phyloP scores from a whole-genome alignment of 2,888 invertebrate species.

The Andrena haemorrhoa region DNA sequence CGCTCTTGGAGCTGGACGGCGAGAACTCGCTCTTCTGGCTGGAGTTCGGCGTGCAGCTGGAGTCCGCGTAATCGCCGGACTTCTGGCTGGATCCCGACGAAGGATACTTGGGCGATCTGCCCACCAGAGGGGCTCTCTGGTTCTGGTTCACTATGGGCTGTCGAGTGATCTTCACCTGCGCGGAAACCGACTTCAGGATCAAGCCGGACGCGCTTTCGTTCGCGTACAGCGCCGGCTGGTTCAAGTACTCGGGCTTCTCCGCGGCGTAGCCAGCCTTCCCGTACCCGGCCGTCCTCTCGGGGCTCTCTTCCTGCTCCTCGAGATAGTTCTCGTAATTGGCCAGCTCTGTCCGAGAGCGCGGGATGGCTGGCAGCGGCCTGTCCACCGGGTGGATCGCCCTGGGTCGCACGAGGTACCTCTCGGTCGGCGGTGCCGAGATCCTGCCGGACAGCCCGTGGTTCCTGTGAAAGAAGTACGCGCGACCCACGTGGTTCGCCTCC shows the following conservation, averaged over 20 bases:
- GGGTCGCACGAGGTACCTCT: conserved; percentile 77
- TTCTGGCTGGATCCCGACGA: conserved; percentile 81
- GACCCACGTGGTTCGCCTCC: conserved; percentile 72
- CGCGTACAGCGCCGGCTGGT: conserved; percentile 45
- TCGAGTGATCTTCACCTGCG: conserved; percentile 77
- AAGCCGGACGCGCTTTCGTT: conserved; percentile 29
- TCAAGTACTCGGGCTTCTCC: conserved; percentile 62
- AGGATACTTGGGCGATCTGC: conserved; percentile 75
- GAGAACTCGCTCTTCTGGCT: conserved; percentile 83
- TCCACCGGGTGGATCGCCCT: conserved; percentile 80
- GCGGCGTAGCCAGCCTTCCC: conserved; percentile 2
- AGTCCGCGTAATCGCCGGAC: conserved; percentile 81
- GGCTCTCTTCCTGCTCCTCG: conserved; percentile 47
- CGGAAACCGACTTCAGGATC: conserved; percentile 76
- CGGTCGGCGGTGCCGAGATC: conserved; percentile 80
- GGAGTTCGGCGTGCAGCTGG: conserved; percentile 81
- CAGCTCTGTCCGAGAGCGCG: conserved; percentile 76
- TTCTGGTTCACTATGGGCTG: conserved; percentile 76
- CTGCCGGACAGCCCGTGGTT: conserved; percentile 80
- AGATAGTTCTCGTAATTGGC: conserved; percentile 76
- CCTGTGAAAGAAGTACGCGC: conserved; percentile 70
- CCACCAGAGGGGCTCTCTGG: conserved; percentile 70
- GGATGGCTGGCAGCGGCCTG: conserved; percentile 81
- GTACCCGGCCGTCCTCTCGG: not conserved
- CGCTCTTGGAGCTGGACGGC: conserved; percentile 81